These are phyloP conservation scores for Ptilorrhoa leucosticta DNA, from an alignment of 2,113 vertebrate genomes.

Conservation along the genomic window DNA sequence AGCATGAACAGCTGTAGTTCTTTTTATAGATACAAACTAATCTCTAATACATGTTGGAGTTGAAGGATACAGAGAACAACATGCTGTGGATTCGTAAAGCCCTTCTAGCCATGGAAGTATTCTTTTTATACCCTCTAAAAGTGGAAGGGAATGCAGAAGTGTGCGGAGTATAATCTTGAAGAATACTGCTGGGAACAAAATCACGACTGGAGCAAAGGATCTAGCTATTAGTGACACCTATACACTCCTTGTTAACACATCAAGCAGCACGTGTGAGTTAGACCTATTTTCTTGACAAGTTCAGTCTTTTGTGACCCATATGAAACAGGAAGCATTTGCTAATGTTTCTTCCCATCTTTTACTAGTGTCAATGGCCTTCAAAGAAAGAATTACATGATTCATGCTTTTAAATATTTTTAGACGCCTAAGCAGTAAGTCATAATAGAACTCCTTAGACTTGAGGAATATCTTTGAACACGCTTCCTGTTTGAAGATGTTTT, in stretches of 20 bases:
- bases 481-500: neutral
- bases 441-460: neutral
- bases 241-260: neutral
- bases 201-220: neutral
- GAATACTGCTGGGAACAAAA: neutral
- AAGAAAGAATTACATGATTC: neutral
- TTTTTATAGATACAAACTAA: slow-evolving; percentile 58
- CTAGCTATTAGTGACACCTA: neutral
- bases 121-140: slow-evolving; percentile 33
- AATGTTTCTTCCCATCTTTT: neutral
- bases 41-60: slow-evolving; percentile 31
- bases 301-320: neutral
- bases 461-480: neutral
- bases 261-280: neutral
- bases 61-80: slow-evolving; percentile 26
- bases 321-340: neutral
- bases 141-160: slow-evolving; percentile 12
- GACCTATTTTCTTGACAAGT: neutral
- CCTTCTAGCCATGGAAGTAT: neutral
- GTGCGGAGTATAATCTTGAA: neutral
- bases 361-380: neutral
- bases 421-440: neutral
- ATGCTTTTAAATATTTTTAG: neutral
- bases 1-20: slow-evolving; percentile 49
- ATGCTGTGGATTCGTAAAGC: neutral